These are phyloP conservation scores for Camponotus vicinus DNA, from an alignment of 1,140 invertebrate species.

Conservation along the genomic window DNA sequence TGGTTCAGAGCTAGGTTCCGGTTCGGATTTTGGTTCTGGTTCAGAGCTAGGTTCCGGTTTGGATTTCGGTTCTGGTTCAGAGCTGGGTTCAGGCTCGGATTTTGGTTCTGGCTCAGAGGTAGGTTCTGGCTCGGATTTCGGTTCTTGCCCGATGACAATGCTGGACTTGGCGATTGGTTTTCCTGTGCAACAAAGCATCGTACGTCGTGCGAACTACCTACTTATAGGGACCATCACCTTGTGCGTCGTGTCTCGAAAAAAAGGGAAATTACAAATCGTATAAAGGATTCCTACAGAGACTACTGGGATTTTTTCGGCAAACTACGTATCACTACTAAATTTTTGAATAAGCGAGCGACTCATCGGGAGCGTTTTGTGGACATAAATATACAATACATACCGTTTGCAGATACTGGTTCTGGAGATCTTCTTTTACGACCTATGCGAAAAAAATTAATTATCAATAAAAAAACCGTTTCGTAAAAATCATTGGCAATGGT, in stretches of 20 bases:
- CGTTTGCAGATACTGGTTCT: constrained; percentile 48
- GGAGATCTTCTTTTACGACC: constrained; percentile 81
- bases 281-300: constrained; percentile 22
- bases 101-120: constrained; percentile 80
- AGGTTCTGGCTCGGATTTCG: constrained; percentile 56
- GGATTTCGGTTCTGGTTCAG: constrained; percentile 83
- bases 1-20: constrained; percentile 70
- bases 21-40: constrained; percentile 81
- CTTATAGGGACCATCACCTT: constrained; percentile 80
- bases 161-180: constrained; percentile 78
- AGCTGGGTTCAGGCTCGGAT: constrained; percentile 82
- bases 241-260: constrained; percentile 74
- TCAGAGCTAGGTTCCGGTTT: constrained; percentile 81
- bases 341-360: constrained; percentile 48
- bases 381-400: constrained; percentile 65
- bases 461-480: background rate
- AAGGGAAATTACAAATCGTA: constrained; percentile 7
- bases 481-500: background rate
- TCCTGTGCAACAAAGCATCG: constrained; percentile 86
- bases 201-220: constrained; percentile 84
- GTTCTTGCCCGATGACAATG: constrained; percentile 69
- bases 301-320: constrained; percentile 46
- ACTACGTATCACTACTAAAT: constrained; percentile 61
- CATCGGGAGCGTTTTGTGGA: constrained; percentile 31
- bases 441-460: constrained; percentile 60